Percentiles rank a stretch among this genome's conserved stretches.
Evolutionary conservation across 2,888 invertebrate genomes (phyloP).

Genomic region (Apocheima hispidaria): DNA sequence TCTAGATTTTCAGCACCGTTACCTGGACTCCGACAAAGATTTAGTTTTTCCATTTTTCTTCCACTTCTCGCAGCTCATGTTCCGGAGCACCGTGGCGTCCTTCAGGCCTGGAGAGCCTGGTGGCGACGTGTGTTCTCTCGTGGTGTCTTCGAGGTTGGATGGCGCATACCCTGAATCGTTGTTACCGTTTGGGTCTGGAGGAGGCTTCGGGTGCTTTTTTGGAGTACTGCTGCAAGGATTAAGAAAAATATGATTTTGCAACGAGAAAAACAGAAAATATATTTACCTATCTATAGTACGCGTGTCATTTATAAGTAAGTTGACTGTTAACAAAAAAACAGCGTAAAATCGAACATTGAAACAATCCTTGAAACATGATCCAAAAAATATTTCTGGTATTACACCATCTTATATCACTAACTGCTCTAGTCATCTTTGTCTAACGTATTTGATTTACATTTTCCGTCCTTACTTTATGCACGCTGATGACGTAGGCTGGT

Average conservation of each 20-base stretch:
- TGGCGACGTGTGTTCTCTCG: constrained; percentile 86
- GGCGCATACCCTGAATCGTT: constrained; percentile 94
- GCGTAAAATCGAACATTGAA: too few species aligned
- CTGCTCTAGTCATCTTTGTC: too few species aligned
- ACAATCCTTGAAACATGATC: too few species aligned
- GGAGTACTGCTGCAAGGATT: constrained; percentile 56
- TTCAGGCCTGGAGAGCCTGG: constrained; percentile 81
- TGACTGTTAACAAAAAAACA: too few species aligned
- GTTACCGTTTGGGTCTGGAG: constrained; percentile 92
- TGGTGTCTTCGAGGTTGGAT: constrained; percentile 85
- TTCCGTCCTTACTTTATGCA: too few species aligned
- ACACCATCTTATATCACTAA: too few species aligned
- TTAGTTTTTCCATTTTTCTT: constrained; percentile 78
- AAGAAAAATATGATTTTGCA: neutral
- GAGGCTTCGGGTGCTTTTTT: constrained; percentile 65
- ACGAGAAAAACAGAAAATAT: neutral
- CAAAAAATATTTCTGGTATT: too few species aligned
- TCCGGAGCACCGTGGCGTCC: constrained; percentile 73
- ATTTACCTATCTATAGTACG: neutral
- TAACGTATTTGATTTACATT: too few species aligned
- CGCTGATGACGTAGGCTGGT: too few species aligned
- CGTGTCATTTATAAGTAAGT: too few species aligned
- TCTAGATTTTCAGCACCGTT: constrained; percentile 15
- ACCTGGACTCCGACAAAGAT: constrained; percentile 69
- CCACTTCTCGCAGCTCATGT: constrained; percentile 73